phyloP scores from a whole-genome alignment of 2,797 vertebrate genomes.

The Erpetoichthys calabaricus region DNA sequence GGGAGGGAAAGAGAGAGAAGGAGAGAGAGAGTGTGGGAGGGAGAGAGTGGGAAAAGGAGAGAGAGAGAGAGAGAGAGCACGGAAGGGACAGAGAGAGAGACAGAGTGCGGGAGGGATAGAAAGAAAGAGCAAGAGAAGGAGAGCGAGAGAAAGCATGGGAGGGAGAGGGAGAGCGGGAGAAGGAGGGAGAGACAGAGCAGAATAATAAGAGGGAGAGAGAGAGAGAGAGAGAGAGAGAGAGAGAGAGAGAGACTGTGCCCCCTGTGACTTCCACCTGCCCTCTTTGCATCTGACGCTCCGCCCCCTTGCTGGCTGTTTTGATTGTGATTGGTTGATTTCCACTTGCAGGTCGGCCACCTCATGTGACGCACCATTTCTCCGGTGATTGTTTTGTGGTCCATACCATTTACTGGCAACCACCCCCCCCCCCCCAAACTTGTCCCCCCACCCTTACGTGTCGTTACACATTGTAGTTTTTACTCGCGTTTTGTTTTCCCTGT shows the following conservation, averaged over 20 bases:
- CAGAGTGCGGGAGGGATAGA: conserved; percentile 26
- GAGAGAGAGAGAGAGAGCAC: conserved; percentile 18
- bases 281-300: too few relatives aligned
- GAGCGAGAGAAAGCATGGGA: background rate
- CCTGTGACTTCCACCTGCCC: too few relatives aligned
- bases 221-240: background rate
- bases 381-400: too few relatives aligned
- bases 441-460: too few relatives aligned
- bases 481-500: too few relatives aligned
- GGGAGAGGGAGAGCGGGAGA: background rate
- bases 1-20: background rate
- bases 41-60: conserved; percentile 33
- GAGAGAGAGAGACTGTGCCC: conserved; percentile 22
- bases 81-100: conserved; percentile 20
- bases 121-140: conserved; percentile 26
- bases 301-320: too few relatives aligned
- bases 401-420: too few relatives aligned
- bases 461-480: too few relatives aligned
- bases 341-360: too few relatives aligned
- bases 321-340: too few relatives aligned
- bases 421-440: too few relatives aligned
- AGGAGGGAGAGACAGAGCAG: background rate
- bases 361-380: too few relatives aligned
- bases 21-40: conserved; percentile 30
- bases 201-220: background rate